Conservation (phyloP, 2,113 vertebrate species). For the Halichoeres trimaculatus region DNA sequence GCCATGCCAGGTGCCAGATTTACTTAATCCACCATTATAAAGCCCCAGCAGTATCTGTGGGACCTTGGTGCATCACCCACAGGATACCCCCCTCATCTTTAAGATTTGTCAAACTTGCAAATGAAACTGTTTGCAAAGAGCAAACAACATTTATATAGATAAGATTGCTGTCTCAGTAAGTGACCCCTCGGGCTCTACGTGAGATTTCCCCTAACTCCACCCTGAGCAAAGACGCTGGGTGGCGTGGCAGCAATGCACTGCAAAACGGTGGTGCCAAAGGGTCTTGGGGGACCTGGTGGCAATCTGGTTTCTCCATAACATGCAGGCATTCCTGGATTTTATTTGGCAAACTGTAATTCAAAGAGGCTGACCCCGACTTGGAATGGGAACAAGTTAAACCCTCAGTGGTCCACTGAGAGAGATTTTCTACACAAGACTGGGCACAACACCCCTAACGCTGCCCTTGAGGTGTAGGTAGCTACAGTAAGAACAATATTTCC, state of each 20-base stretch:
- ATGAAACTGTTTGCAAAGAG: background rate
- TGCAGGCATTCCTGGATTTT: conserved; percentile 63
- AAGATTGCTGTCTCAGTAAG: conserved; percentile 1
- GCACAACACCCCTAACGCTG: conserved; percentile 30
- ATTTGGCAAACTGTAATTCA: conserved; percentile 54
- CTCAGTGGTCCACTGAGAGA: conserved; percentile 42
- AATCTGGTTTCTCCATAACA: conserved; percentile 46
- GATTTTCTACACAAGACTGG: conserved; percentile 29
- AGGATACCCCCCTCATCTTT: conserved; percentile 19
- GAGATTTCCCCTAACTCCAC: conserved; percentile 24
- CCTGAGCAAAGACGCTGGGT: conserved; percentile 34
- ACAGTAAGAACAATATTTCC: conserved; percentile 43
- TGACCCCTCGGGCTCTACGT: conserved; percentile 17
- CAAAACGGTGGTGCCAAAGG: conserved; percentile 43
- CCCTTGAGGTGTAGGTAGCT: conserved; percentile 43
- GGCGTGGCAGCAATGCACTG: conserved; percentile 31
- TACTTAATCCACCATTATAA: conserved; percentile 39
- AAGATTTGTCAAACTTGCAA: conserved; percentile 27
- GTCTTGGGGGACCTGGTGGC: conserved; percentile 31
- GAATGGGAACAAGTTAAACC: conserved; percentile 48
- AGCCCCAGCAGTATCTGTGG: conserved; percentile 8
- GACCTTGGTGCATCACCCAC: conserved; percentile 43
- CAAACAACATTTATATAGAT: conserved; percentile 8
- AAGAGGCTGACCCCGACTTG: conserved; percentile 42
- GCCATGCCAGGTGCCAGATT: conserved; percentile 30